Percentiles rank a stretch among this genome's conserved stretches.
Evolutionary conservation across 1,140 invertebrate genomes (phyloP).

Genomic region (Glossosoma conforme): DNA sequence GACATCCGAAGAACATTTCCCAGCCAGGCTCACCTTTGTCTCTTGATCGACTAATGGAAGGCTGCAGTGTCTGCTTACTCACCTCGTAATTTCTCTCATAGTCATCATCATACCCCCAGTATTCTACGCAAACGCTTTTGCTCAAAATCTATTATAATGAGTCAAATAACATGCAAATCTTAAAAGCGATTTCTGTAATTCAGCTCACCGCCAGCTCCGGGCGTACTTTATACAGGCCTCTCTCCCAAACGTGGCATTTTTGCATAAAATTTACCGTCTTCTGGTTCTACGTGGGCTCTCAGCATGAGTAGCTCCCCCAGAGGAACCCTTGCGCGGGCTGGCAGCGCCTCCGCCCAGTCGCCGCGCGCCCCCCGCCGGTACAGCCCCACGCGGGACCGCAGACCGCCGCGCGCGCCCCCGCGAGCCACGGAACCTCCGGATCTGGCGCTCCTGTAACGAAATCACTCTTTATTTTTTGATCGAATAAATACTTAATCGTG

Average conservation of each 20-base stretch:
- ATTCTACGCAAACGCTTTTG: too few species aligned
- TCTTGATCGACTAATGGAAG: too few species aligned
- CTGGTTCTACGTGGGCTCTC: constrained; percentile 53
- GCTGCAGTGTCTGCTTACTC: too few species aligned
- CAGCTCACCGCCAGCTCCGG: too few species aligned
- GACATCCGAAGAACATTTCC: too few species aligned
- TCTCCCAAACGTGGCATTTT: neutral
- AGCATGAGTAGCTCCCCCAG: constrained; percentile 63
- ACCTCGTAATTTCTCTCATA: too few species aligned
- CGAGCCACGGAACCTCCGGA: constrained; percentile 44
- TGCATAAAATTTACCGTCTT: constrained; percentile 51
- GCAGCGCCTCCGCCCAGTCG: constrained; percentile 51
- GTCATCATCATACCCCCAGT: too few species aligned
- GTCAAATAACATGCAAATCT: neutral
- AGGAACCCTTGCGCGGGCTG: constrained; percentile 52
- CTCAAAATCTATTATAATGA: neutral
- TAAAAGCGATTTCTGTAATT: neutral
- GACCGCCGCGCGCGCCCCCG: constrained; percentile 53
- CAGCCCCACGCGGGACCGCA: constrained; percentile 56
- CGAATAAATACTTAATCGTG: too few species aligned
- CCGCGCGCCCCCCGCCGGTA: constrained; percentile 49
- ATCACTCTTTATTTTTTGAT: too few species aligned
- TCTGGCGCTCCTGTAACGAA: constrained; percentile 37
- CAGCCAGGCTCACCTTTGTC: too few species aligned
- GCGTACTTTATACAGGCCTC: neutral